phyloP scores from a whole-genome alignment of 2,797 vertebrate species.

The Brotula barbata region DNA sequence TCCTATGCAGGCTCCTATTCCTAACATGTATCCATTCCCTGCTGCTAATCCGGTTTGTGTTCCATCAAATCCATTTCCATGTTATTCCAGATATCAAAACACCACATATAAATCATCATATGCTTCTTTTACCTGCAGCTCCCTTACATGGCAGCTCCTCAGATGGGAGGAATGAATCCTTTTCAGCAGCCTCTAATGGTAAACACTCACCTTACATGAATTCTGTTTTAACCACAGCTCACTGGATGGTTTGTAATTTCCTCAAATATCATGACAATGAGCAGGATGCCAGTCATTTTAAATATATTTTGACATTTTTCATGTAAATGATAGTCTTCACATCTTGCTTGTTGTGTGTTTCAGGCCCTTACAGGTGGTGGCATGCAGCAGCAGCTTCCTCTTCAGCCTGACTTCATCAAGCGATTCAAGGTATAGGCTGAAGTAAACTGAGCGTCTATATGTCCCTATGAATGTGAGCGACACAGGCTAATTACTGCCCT shows the following conservation, averaged over 20 bases:
- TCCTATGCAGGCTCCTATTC: constrained; percentile 39
- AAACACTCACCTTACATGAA: constrained; percentile 4
- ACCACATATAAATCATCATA: neutral
- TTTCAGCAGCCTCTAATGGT: constrained; percentile 63
- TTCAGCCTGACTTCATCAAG: constrained; percentile 44
- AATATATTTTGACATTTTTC: too few species aligned
- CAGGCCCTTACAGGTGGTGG: constrained; percentile 42
- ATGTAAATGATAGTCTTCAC: neutral
- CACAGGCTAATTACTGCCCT: constrained; percentile 17
- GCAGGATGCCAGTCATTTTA: too few species aligned
- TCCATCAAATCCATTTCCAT: constrained; percentile 1
- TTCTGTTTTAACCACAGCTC: too few species aligned
- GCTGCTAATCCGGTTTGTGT: constrained; percentile 59
- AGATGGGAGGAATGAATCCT: constrained; percentile 57
- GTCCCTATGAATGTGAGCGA: neutral
- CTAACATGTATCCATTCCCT: constrained; percentile 55
- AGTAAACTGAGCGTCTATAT: neutral
- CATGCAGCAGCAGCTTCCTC: constrained; percentile 54
- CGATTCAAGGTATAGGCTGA: constrained; percentile 70
- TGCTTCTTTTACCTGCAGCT: constrained; percentile 27
- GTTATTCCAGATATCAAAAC: neutral
- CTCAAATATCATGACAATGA: too few species aligned
- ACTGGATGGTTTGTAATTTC: too few species aligned
- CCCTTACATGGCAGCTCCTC: constrained; percentile 57
- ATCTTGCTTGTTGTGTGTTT: constrained; percentile 11